phyloP scores from a whole-genome alignment of 2,113 vertebrate species.

The Corapipo altera region DNA sequence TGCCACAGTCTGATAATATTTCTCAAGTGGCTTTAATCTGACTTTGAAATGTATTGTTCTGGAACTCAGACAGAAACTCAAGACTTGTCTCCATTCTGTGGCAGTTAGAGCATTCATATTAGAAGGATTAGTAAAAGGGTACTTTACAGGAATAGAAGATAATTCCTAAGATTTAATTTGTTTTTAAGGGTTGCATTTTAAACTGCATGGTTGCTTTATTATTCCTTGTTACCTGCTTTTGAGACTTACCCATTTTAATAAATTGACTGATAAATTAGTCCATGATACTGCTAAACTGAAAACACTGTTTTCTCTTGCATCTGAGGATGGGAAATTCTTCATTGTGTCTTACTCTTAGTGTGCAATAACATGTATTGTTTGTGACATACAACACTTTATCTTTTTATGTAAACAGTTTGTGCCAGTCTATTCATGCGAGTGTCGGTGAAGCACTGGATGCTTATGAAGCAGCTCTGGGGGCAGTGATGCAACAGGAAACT shows the following conservation, averaged over 20 bases:
- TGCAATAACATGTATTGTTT: neutral
- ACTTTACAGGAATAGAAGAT: neutral
- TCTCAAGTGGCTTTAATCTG: neutral
- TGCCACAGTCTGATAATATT: neutral
- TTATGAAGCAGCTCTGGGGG: constrained; percentile 89
- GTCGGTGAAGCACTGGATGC: constrained; percentile 83
- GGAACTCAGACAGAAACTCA: neutral
- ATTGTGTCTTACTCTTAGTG: neutral
- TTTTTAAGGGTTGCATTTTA: neutral
- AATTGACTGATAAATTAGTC: neutral
- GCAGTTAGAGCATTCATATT: neutral
- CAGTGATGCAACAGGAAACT: constrained; percentile 81
- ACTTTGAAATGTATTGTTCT: neutral
- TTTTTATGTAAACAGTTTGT: constrained; percentile 80
- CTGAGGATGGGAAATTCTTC: neutral
- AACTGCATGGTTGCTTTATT: neutral
- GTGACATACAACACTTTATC: neutral
- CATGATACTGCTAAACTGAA: neutral
- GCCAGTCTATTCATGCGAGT: constrained; percentile 84
- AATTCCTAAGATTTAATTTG: neutral
- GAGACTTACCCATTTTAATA: neutral
- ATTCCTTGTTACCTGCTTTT: neutral
- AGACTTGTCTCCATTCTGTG: neutral
- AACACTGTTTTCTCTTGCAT: neutral
- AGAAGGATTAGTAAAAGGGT: neutral